Percentiles rank a stretch among this genome's conserved stretches.
Conservation (phyloP, 1,140 invertebrate genomes). For the Solenopsis fugax region DNA sequence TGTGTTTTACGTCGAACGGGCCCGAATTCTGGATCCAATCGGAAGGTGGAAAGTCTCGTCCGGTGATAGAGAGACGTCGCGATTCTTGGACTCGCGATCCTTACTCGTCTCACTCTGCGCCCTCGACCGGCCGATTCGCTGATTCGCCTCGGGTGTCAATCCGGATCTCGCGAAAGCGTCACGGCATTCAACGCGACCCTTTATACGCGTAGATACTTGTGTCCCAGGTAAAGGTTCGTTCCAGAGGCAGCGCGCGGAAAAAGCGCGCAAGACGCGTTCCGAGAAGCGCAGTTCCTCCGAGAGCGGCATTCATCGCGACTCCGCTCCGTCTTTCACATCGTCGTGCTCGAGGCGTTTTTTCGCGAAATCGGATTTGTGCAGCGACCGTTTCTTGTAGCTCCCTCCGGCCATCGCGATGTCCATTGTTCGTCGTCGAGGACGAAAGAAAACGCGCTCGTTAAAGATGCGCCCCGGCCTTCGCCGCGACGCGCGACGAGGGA, state of each 20-base stretch:
- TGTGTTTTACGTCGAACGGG: too few species aligned
- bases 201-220: slow-evolving; percentile 58
- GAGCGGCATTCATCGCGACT: slow-evolving; percentile 61
- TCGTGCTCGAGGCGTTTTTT: slow-evolving; percentile 36
- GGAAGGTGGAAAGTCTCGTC: not conserved
- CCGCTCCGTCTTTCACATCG: slow-evolving; percentile 53
- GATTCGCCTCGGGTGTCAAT: slow-evolving; percentile 58
- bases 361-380: slow-evolving; percentile 58
- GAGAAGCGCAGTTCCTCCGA: slow-evolving; percentile 61
- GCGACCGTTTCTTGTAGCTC: slow-evolving; percentile 41
- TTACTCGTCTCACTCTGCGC: slow-evolving; percentile 16
- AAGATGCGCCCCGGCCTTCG: slow-evolving; percentile 59
- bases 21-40: slow-evolving; percentile 17
- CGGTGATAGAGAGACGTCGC: not conserved
- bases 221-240: slow-evolving; percentile 60
- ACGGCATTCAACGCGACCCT: slow-evolving; percentile 61
- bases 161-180: slow-evolving; percentile 47
- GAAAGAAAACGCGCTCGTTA: slow-evolving; percentile 64
- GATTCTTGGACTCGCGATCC: slow-evolving; percentile 29
- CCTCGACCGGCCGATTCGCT: slow-evolving; percentile 33
- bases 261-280: slow-evolving; percentile 57
- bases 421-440: slow-evolving; percentile 53
- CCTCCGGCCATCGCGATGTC: slow-evolving; percentile 36
- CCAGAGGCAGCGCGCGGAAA: slow-evolving; percentile 46
- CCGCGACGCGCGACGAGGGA: slow-evolving; percentile 12